These are phyloP conservation scores for Plemyria rubiginata DNA, from an alignment of 2,888 invertebrate species.

Conservation along the genomic window DNA sequence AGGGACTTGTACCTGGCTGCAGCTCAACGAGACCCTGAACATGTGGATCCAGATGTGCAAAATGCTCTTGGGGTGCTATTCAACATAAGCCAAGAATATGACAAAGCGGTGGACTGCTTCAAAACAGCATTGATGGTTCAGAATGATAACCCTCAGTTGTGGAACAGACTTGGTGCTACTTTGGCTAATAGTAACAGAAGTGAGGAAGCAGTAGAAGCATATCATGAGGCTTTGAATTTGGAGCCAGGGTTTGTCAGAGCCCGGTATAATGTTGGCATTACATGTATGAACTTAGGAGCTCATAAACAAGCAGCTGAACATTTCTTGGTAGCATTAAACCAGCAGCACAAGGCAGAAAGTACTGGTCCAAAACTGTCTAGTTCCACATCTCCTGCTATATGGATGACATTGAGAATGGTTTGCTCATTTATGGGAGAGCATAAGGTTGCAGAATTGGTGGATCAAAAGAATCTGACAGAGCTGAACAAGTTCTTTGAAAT, in stretches of 20 bases:
- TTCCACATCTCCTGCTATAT: slow-evolving; percentile 94
- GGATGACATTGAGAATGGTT: slow-evolving; percentile 96
- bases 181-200: slow-evolving; percentile 97
- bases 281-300: slow-evolving; percentile 97
- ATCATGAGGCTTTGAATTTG: slow-evolving; percentile 94
- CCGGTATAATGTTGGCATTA: slow-evolving; percentile 98
- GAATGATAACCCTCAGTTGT: slow-evolving; percentile 93
- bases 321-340: slow-evolving; percentile 95
- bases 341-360: slow-evolving; percentile 89
- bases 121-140: slow-evolving; percentile 93
- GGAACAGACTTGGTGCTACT: slow-evolving; percentile 99
- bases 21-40: slow-evolving; percentile 89
- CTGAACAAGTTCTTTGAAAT: slow-evolving; percentile 84
- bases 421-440: slow-evolving; percentile 91
- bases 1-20: slow-evolving; percentile 91
- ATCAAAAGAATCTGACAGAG: slow-evolving; percentile 85
- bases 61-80: slow-evolving; percentile 97
- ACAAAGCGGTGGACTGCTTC: slow-evolving; percentile 98
- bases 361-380: slow-evolving; percentile 62
- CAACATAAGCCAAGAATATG: slow-evolving; percentile 96
- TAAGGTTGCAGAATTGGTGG: slow-evolving; percentile 86
- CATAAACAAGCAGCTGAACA: slow-evolving; percentile 98
- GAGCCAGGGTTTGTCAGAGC: slow-evolving; percentile 98
- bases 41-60: slow-evolving; percentile 95
- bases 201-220: slow-evolving; percentile 98